Percentiles rank a stretch among this genome's conserved stretches.
phyloP scores from a whole-genome alignment of 2,888 invertebrate species.

The Oxytorus armatus region DNA sequence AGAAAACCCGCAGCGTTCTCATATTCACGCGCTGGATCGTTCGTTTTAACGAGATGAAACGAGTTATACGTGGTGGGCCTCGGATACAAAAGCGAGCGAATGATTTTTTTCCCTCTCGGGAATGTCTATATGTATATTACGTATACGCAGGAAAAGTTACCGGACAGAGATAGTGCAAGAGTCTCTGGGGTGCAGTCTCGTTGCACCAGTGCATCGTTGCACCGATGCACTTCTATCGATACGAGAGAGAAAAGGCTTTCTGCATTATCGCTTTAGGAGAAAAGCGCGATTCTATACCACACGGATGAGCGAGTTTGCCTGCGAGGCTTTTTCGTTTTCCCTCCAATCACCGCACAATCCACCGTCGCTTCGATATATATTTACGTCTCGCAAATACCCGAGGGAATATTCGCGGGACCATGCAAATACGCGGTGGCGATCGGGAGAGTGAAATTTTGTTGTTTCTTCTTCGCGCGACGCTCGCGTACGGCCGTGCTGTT shows the following conservation, averaged over 20 bases:
- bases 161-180: slow-evolving; percentile 20
- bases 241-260: slow-evolving; percentile 24
- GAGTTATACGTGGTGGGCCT: slow-evolving; percentile 49
- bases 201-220: slow-evolving; percentile 23
- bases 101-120: slow-evolving; percentile 7
- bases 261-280: slow-evolving; percentile 52
- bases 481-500: neutral
- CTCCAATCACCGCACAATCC: slow-evolving; percentile 17
- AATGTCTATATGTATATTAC: neutral
- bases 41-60: slow-evolving; percentile 64
- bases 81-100: slow-evolving; percentile 28
- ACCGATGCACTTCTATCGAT: slow-evolving; percentile 35
- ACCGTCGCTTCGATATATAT: slow-evolving; percentile 17
- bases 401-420: neutral
- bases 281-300: slow-evolving; percentile 32
- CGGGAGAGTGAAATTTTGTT: slow-evolving; percentile 18
- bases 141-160: slow-evolving; percentile 34
- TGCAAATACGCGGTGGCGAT: slow-evolving; percentile 13
- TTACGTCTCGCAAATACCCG: slow-evolving; percentile 14
- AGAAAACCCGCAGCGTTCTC: slow-evolving; percentile 44
- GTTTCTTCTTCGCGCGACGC: neutral
- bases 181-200: slow-evolving; percentile 52
- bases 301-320: slow-evolving; percentile 45
- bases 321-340: slow-evolving; percentile 37
- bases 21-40: slow-evolving; percentile 58